Evolutionary conservation across 1,140 invertebrate genomes (phyloP).

Genomic region (Liolophura sinensis): DNA sequence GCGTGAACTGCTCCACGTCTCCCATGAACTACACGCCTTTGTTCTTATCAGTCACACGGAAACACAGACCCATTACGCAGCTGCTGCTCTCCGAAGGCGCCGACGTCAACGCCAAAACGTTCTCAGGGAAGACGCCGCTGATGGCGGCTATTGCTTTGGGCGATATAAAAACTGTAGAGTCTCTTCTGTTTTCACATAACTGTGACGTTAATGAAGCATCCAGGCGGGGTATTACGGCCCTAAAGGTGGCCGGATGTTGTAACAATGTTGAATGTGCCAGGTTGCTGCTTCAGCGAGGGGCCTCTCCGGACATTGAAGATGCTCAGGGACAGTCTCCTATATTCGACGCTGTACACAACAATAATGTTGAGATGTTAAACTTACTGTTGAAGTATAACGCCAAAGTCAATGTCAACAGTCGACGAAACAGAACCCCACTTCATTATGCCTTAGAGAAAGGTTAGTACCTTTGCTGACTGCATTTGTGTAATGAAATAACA

Average conservation of each 20-base stretch:
- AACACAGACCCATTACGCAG: neutral
- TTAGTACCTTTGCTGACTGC: conserved; percentile 3
- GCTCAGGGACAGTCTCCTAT: conserved; percentile 19
- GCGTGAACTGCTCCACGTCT: too few species aligned
- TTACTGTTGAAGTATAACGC: conserved; percentile 28
- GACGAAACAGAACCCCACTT: conserved; percentile 26
- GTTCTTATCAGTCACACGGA: too few species aligned
- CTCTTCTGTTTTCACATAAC: conserved; percentile 14
- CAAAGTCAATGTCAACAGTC: conserved; percentile 26
- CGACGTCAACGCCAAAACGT: too few species aligned
- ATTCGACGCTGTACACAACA: conserved; percentile 24
- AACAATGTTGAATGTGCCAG: conserved; percentile 16
- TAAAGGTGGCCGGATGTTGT: conserved; percentile 21
- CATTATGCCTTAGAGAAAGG: conserved; percentile 45
- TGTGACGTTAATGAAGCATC: conserved; percentile 24
- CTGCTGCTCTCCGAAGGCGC: neutral
- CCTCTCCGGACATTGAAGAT: conserved; percentile 13
- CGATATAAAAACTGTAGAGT: conserved; percentile 14
- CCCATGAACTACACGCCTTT: too few species aligned
- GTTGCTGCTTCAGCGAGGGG: conserved; percentile 19
- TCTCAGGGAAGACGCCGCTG: conserved; percentile 13
- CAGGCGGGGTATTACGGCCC: conserved; percentile 16
- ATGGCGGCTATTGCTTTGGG: conserved; percentile 27
- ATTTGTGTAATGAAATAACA: neutral
- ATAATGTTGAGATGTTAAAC: conserved; percentile 21